Percentiles rank a stretch among this genome's conserved stretches.
phyloP scores from a whole-genome alignment of 2,113 vertebrate genomes.

The Zosterops pallidus region DNA sequence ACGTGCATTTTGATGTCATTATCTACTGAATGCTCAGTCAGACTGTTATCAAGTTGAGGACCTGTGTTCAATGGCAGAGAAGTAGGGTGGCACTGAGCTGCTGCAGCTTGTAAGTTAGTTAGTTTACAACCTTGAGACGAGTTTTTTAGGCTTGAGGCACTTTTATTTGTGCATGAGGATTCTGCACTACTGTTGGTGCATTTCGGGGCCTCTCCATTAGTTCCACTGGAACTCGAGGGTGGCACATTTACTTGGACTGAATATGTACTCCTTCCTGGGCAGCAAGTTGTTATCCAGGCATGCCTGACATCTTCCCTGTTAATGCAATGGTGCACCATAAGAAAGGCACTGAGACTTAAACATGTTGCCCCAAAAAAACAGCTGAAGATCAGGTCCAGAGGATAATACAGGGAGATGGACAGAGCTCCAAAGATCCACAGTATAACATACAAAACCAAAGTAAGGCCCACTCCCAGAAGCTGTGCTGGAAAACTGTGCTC shows the following conservation, averaged over 20 bases:
- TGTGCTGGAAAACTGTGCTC: slow-evolving; percentile 91
- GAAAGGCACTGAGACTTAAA: slow-evolving; percentile 86
- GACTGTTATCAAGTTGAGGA: slow-evolving; percentile 87
- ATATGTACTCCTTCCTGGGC: slow-evolving; percentile 82
- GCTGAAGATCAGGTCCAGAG: slow-evolving; percentile 86
- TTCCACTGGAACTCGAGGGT: slow-evolving; percentile 67
- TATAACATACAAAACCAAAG: slow-evolving; percentile 80
- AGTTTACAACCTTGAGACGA: slow-evolving; percentile 92
- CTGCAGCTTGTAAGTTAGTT: slow-evolving; percentile 93
- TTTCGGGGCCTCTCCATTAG: slow-evolving; percentile 80
- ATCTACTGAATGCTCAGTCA: slow-evolving; percentile 94
- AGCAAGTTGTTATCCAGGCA: slow-evolving; percentile 86
- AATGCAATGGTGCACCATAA: slow-evolving; percentile 88
- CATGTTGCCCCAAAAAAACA: slow-evolving; percentile 87
- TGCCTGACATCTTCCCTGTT: slow-evolving; percentile 88
- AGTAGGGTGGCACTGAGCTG: slow-evolving; percentile 83
- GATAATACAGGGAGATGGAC: slow-evolving; percentile 83
- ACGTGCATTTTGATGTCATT: slow-evolving; percentile 98
- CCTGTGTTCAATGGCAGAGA: slow-evolving; percentile 71
- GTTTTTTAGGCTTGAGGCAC: slow-evolving; percentile 84
- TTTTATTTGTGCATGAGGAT: slow-evolving; percentile 93
- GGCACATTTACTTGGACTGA: slow-evolving; percentile 84
- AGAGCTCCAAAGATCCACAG: slow-evolving; percentile 91
- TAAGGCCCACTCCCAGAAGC: slow-evolving; percentile 83
- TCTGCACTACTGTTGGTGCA: slow-evolving; percentile 88